Evolutionary conservation across 2,797 vertebrate genomes (phyloP).

Genomic region (Smutsia gigantea): DNA sequence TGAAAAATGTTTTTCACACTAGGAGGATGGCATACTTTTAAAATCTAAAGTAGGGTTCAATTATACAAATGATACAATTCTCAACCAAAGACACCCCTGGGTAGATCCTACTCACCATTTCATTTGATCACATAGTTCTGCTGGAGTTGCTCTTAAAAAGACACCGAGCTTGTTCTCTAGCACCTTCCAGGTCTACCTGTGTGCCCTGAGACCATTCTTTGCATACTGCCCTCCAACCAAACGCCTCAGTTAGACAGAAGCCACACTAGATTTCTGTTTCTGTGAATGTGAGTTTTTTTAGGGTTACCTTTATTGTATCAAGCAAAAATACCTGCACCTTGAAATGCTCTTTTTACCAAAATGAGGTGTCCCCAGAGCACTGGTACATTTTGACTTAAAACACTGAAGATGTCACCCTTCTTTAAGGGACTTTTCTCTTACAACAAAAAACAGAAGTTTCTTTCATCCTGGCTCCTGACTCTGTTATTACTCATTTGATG

Average conservation of each 20-base stretch:
- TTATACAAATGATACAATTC: not conserved
- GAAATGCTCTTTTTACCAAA: not conserved
- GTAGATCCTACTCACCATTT: not conserved
- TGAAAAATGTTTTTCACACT: not conserved
- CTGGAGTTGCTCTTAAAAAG: not conserved
- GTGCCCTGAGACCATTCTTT: not conserved
- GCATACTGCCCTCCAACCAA: not conserved
- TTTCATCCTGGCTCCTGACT: not conserved
- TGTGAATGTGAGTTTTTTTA: not conserved
- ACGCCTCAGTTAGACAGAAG: not conserved
- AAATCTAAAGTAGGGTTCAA: constrained; percentile 29
- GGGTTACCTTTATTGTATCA: not conserved
- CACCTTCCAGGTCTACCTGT: not conserved
- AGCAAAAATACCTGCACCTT: not conserved
- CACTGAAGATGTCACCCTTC: not conserved
- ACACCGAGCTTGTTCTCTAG: not conserved
- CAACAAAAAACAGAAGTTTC: constrained; percentile 46
- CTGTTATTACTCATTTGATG: not conserved
- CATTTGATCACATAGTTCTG: not conserved
- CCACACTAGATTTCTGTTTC: not conserved
- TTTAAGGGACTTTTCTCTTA: not conserved
- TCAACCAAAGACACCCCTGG: not conserved
- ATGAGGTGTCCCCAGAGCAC: not conserved
- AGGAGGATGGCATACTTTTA: not conserved
- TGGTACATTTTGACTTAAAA: not conserved